These are phyloP conservation scores for Nibea albiflora DNA, from an alignment of 2,113 vertebrate species.

Conservation along the genomic window DNA sequence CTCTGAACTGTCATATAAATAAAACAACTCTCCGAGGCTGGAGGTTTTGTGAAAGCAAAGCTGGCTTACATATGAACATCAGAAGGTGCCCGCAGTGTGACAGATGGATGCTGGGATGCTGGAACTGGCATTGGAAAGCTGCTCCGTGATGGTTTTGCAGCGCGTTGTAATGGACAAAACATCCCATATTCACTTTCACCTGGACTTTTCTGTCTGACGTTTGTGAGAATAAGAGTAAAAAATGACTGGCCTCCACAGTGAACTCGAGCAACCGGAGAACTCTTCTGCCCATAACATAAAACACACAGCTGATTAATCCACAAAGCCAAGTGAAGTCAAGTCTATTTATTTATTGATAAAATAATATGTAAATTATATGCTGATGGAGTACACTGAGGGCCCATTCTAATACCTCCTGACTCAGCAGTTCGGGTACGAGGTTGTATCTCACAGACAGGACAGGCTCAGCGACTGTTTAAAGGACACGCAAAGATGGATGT, in stretches of 20 bases:
- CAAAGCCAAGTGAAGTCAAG: not conserved
- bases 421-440: not conserved
- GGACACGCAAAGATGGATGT: conserved; percentile 9
- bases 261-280: not conserved
- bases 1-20: conserved; percentile 48
- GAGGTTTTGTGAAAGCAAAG: conserved; percentile 28
- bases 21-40: conserved; percentile 17
- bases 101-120: not conserved
- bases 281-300: not conserved
- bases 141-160: conserved; percentile 8
- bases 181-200: not conserved
- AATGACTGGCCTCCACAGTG: not conserved
- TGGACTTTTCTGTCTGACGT: not conserved
- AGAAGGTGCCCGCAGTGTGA: conserved; percentile 16
- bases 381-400: not conserved
- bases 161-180: conserved; percentile 9
- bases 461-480: conserved; percentile 39
- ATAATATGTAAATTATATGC: conserved; percentile 27
- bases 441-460: conserved; percentile 3
- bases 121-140: not conserved
- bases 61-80: conserved; percentile 12
- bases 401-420: not conserved
- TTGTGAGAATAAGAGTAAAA: not conserved
- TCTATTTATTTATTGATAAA: not conserved
- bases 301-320: not conserved